Base-by-base conservation (phyloP, 2,113 vertebrate genomes). In the Monopterus albus region DNA sequence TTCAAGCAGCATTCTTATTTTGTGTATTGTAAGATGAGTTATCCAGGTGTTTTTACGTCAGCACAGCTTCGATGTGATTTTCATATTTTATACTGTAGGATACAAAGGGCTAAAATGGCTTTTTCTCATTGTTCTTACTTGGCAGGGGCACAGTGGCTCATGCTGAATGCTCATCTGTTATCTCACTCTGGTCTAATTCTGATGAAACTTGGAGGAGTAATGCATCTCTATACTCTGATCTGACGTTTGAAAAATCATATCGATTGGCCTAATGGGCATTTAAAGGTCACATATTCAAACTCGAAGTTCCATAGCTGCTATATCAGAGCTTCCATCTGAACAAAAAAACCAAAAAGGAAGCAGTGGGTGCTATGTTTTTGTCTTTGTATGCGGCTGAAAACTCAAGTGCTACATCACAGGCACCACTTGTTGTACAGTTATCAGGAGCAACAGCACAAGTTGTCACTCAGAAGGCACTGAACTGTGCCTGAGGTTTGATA, bases 221-320 rank as follows among this genome's bases (percentile, higher is more conserved):
- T 78, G 71, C 49, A 26, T 76, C 67, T 66, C 46, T 3, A 5
- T 67, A 8, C 58, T 40, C 43, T 9, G 50, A 65, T 39, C 47
- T 78, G 84, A 65, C 71, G 42, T 76, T 70, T 78, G 71, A 43
- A 66, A 78, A 72, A 72, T 81, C 13, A 56, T 50, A 74, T 81
- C 14, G 60, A 76, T 79, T 76, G 62, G 40, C n/a, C 45, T 57
- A 58, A 78, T 56, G 60, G 39, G 45, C 81, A 70, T 76, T 62
- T 73, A 79, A 87, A 87, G 84, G 81, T 84, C 71, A 79, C 7
- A 59, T n/a, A 64, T 50, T 53, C 20, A 33, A 49, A 60, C 36
- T 58, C 15, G 38, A 55, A 47, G 46, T 11, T 26, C n/a, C 45
- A 0, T 26, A 18, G 40, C 36, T 58, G 12, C 15, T 21, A 17